phyloP scores from a whole-genome alignment of 2,113 vertebrate genomes.

The Eptatretus burgeri region DNA sequence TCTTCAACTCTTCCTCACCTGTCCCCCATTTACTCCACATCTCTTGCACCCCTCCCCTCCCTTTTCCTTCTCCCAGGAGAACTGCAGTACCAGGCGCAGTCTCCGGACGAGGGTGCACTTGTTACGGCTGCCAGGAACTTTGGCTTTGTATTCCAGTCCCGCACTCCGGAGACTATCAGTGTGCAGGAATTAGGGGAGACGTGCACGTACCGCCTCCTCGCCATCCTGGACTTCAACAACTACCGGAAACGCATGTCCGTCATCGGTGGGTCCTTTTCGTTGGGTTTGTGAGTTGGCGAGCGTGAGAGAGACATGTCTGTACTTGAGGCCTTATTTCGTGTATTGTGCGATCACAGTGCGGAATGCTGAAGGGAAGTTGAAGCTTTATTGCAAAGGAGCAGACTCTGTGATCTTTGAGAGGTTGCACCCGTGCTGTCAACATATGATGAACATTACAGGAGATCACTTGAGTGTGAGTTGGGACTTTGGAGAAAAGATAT shows the following conservation, averaged over 20 bases:
- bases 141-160: slow-evolving; percentile 52
- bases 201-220: slow-evolving; percentile 48
- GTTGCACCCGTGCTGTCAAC: slow-evolving; percentile 29
- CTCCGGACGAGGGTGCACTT: slow-evolving; percentile 52
- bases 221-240: slow-evolving; percentile 78
- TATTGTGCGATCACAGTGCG: slow-evolving; percentile 23
- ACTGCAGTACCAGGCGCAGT: slow-evolving; percentile 61
- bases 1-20: background rate
- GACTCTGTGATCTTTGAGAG: slow-evolving; percentile 57
- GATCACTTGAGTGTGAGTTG: slow-evolving; percentile 57
- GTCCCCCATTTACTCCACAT: background rate
- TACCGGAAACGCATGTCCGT: slow-evolving; percentile 76
- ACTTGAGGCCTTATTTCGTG: slow-evolving; percentile 6
- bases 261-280: slow-evolving; percentile 24
- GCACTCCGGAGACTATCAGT: slow-evolving; percentile 45
- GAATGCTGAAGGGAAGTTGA: slow-evolving; percentile 44
- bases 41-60: background rate
- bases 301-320: no score
- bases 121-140: slow-evolving; percentile 63
- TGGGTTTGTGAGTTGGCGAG: no score
- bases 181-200: slow-evolving; percentile 38
- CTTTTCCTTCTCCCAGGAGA: slow-evolving; percentile 21
- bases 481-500: no score
- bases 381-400: slow-evolving; percentile 75
- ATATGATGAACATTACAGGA: slow-evolving; percentile 31